Conservation (phyloP, 1,140 invertebrate species). For the Brachionus koreanus region DNA sequence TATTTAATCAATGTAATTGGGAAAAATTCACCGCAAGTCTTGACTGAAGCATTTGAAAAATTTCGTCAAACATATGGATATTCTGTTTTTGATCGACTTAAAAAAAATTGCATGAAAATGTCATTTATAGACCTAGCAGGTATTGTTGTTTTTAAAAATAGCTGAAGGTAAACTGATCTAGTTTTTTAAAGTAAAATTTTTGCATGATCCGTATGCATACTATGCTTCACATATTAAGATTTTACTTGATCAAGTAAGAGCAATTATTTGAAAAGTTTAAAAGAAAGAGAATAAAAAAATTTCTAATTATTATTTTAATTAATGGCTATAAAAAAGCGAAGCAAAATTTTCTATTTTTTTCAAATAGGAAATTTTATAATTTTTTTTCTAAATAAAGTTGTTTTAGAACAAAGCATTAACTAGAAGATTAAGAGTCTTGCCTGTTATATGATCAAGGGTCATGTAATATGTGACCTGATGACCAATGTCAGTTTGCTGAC, state of each 20-base stretch:
- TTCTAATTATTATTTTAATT: neutral
- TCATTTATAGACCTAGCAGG: neutral
- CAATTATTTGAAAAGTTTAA: neutral
- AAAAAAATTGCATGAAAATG: conserved; percentile 23
- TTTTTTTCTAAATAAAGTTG: no score
- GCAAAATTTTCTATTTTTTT: no score
- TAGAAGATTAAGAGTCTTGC: no score
- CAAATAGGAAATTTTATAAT: neutral
- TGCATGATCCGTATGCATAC: conserved; percentile 32
- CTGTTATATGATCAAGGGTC: no score
- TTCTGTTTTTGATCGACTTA: neutral
- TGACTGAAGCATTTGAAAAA: conserved; percentile 5
- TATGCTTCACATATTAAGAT: conserved; percentile 17
- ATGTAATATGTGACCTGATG: no score
- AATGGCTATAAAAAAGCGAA: no score
- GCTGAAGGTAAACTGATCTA: neutral
- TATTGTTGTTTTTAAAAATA: neutral
- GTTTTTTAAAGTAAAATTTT: neutral
- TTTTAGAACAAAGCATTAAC: no score
- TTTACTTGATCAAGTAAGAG: conserved; percentile 6
- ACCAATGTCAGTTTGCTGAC: no score
- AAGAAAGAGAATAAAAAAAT: neutral
- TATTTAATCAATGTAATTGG: neutral
- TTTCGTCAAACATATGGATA: neutral
- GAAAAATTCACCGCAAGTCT: neutral